Percentiles rank a stretch among this genome's conserved stretches.
These are phyloP conservation scores for Anguilla rostrata DNA, from an alignment of 2,113 vertebrate genomes.

Conservation along the genomic window DNA sequence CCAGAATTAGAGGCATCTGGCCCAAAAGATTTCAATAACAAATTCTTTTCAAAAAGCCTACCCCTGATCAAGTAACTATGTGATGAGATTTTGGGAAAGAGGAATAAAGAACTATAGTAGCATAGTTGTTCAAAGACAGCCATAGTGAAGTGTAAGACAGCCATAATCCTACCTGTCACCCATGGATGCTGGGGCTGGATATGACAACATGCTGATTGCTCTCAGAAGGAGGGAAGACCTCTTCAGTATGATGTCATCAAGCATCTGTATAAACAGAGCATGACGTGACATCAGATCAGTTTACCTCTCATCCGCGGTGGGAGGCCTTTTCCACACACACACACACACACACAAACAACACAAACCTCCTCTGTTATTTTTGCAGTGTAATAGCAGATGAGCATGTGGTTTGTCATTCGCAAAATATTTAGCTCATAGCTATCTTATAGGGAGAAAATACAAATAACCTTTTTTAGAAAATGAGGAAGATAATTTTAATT, in stretches of 20 bases:
- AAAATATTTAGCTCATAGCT: too few species aligned
- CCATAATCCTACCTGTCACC: not conserved
- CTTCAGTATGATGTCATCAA: not conserved
- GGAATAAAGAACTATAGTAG: not conserved
- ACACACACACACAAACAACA: not conserved
- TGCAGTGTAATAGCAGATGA: not conserved
- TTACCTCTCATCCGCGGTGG: not conserved
- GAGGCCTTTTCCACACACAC: not conserved
- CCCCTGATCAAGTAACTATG: too few species aligned
- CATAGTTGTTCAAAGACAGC: not conserved
- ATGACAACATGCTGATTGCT: not conserved
- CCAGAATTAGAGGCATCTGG: too few species aligned
- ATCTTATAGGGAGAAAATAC: too few species aligned
- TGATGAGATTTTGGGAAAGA: not conserved
- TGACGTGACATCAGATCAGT: not conserved
- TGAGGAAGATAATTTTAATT: too few species aligned
- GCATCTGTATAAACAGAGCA: not conserved
- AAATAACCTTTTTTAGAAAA: too few species aligned
- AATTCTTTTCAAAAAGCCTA: too few species aligned
- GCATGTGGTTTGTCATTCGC: not conserved
- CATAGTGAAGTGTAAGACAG: not conserved
- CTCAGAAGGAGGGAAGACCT: not conserved
- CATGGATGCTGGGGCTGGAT: not conserved
- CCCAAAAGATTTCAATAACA: too few species aligned
- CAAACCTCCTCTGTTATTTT: not conserved